A percentile compares a stretch with the other conserved stretches of the same genome.
These are phyloP conservation scores for Platichthys flesus DNA, from an alignment of 2,113 vertebrate genomes.

Conservation along the genomic window DNA sequence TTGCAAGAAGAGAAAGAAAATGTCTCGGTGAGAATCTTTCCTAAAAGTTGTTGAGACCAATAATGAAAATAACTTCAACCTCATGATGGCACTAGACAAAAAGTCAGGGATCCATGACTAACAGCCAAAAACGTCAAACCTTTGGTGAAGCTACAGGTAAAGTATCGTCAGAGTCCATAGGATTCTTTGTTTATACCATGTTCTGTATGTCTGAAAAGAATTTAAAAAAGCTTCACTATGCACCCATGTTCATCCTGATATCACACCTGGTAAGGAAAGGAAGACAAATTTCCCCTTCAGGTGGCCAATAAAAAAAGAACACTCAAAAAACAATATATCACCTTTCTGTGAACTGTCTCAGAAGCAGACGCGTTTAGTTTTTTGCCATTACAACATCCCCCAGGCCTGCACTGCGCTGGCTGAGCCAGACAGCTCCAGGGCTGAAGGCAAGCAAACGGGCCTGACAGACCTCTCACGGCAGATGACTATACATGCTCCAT, in stretches of 20 bases:
- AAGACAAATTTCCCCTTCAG: slow-evolving; percentile 13
- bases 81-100: too few species aligned
- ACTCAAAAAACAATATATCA: slow-evolving; percentile 27
- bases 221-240: background rate
- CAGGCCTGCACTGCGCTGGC: slow-evolving; percentile 28
- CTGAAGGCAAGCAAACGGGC: slow-evolving; percentile 33
- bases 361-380: slow-evolving; percentile 35
- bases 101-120: too few species aligned
- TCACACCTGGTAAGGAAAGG: background rate
- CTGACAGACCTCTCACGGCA: slow-evolving; percentile 26
- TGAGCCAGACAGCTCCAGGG: slow-evolving; percentile 20
- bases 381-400: slow-evolving; percentile 58
- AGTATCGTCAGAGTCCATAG: background rate
- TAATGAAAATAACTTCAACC: too few species aligned
- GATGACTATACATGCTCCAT: slow-evolving; percentile 30
- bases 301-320: slow-evolving; percentile 36
- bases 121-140: background rate
- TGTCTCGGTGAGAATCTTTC: background rate
- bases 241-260: background rate
- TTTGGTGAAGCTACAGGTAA: background rate
- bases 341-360: slow-evolving; percentile 46
- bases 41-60: too few species aligned
- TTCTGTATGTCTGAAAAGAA: too few species aligned
- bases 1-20: background rate
- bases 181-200: too few species aligned